phyloP scores from a whole-genome alignment of 2,797 vertebrate species.

The Thamnophis elegans region DNA sequence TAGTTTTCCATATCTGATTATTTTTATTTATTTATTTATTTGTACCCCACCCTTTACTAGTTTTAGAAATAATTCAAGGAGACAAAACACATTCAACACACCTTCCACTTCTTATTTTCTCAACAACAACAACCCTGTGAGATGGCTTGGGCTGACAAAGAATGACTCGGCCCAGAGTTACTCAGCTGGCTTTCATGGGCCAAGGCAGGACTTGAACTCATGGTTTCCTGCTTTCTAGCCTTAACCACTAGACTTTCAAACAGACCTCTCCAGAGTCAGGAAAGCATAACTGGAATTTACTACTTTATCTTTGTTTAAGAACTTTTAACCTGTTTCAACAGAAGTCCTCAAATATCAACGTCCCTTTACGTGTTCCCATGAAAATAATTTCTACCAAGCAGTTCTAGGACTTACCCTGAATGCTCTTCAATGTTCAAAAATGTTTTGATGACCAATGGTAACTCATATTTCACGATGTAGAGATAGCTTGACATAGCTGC shows the following conservation, averaged over 20 bases:
- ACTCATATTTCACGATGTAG: constrained; percentile 98
- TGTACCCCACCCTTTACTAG: background rate
- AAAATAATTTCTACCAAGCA: constrained; percentile 64
- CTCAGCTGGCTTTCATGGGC: background rate
- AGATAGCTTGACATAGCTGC: constrained; percentile 99
- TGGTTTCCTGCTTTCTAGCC: background rate
- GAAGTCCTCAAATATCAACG: constrained; percentile 51
- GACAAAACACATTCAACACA: background rate
- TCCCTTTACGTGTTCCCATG: constrained; percentile 56
- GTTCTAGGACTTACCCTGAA: constrained; percentile 80
- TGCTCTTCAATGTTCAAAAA: constrained; percentile 77
- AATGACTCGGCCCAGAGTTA: background rate
- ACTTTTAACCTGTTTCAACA: constrained; percentile 50
- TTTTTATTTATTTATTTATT: background rate
- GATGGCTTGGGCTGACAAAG: background rate
- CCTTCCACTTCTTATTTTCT: background rate
- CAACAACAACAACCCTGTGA: background rate
- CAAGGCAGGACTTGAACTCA: background rate
- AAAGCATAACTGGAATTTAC: constrained; percentile 56
- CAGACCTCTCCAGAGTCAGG: constrained; percentile 39
- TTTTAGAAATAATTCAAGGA: background rate
- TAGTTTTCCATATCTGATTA: background rate
- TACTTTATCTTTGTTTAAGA: constrained; percentile 46
- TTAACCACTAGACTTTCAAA: constrained; percentile 23
- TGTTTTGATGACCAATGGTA: constrained; percentile 91